Base-by-base conservation (phyloP, 2,888 invertebrate genomes). In the Ceraclea dissimilis region DNA sequence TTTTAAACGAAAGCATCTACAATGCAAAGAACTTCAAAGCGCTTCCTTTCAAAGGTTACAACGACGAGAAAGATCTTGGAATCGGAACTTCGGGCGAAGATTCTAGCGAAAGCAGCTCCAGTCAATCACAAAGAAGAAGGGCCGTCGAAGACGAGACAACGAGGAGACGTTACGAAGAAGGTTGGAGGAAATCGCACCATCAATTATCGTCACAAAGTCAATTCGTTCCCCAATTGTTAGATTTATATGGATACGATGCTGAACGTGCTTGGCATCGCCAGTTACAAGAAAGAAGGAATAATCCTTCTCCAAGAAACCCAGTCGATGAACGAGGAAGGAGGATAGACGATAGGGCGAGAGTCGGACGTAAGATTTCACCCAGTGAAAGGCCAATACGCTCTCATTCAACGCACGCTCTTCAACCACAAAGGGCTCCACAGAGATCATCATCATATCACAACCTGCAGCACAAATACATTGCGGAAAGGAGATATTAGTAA, bases 31-130 rank as follows among this genome's bases (percentile, higher is more conserved):
- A 71, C 49, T 72, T 76, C 63, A 75, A 79, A 20, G 76, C 76
- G 58, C 75, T 80, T 2, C 74, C 81, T 39, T 83, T 81, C 59
- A 82, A 82, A 67, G 80, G 79, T 19, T 85, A 81, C 60, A 81
- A 81, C 1, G 81, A 83, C 58, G 85, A 85, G 43, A 89, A 89
- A 70, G 90, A 91, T 69, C 73, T 88, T 52, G 90, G 90, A 0
- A 76, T 90, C 49, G 90, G 90, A 21, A 91, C 90, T 1, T 90
- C 90, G 0, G 89, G 89, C 13, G 90, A 91, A 67, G 90, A 90
- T 64, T 89, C 89, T 0, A 89, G 88, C 61, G 89, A 90, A 69
- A 86, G 86, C 62, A 87, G 88, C 63, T 85, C 88, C 0, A 86
- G 86, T 65, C 85, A 85, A 65, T 86, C 86, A 1, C 85, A 86